A percentile compares a stretch with the other conserved stretches of the same genome.
phyloP scores from a whole-genome alignment of 2,888 invertebrate genomes.

The Cheiracanthium punctorium region DNA sequence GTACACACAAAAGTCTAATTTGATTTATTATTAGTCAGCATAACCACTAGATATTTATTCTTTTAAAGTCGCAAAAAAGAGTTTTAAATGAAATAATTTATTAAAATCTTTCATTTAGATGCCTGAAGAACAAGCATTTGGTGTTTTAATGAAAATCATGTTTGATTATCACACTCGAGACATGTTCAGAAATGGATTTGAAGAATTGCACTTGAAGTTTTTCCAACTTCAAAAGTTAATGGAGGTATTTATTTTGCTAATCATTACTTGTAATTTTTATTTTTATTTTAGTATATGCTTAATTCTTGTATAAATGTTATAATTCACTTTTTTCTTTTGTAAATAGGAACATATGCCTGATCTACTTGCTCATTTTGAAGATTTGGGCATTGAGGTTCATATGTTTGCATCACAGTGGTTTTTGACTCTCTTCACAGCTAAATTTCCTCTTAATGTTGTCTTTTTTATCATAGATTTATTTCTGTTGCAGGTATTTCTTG shows the following conservation, averaged over 20 bases:
- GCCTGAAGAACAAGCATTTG: constrained; percentile 99
- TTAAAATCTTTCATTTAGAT: constrained; percentile 87
- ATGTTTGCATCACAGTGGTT: constrained; percentile 99
- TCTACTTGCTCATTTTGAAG: constrained; percentile 78
- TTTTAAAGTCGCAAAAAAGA: too few species aligned
- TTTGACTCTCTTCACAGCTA: constrained; percentile 97
- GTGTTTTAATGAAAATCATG: constrained; percentile 96
- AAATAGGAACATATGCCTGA: constrained; percentile 78
- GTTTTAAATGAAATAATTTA: too few species aligned
- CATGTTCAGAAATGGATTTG: constrained; percentile 97
- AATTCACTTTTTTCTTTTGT: constrained; percentile 22
- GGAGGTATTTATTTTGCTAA: constrained; percentile 80
- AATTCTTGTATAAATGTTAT: background rate
- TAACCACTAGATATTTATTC: too few species aligned
- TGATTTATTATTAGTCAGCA: too few species aligned
- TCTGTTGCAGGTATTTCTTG: constrained; percentile 81
- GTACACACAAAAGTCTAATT: too few species aligned
- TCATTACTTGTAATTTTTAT: background rate
- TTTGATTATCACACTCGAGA: constrained; percentile 95
- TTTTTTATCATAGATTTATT: constrained; percentile 98
- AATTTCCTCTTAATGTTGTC: constrained; percentile 88
- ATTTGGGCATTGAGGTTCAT: constrained; percentile 93
- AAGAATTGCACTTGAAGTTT: constrained; percentile 93
- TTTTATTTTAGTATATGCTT: background rate
- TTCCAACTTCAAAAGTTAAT: constrained; percentile 95